Evolutionary conservation across 2,797 vertebrate genomes (phyloP), one percentile per base, ranked within the genome.

Genomic region (Sphenodon punctatus): DNA sequence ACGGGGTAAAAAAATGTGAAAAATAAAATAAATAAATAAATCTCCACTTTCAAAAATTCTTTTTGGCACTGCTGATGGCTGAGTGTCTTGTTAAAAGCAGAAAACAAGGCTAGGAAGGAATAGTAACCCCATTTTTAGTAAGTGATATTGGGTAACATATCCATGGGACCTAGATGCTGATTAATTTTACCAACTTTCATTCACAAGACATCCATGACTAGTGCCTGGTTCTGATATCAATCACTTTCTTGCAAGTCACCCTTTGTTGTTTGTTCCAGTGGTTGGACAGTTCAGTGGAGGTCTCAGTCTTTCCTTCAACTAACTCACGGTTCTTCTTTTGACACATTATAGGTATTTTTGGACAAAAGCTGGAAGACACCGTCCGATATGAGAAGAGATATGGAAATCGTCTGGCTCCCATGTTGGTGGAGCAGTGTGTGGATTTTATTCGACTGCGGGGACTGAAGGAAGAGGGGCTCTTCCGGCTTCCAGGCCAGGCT

Each of bases 401-500:
- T 39, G 98, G 98, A 88, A 97, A 96, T 93, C 98, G 97, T 82
- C 91, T 97, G 89, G 98, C 98, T 3, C 99, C 99, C 0, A 97
- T 98, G 97, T 88, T 99, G 95, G 98, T 99, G 82, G 98, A 99
- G 75, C 98, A 99, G 91, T 99, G 99, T 1, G 99, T 97, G 92
- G 98, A 98, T 88, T 99, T 99, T 88, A 99, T 99, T 88, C 97
- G 98, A 4, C 96, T 96, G 88, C 92, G 97, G 93, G 99, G 99
- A 38, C 96, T 99, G 58, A 96, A 93, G 75, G 98, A 99, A 65
- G 98, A 99, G 90, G 99, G 99, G 3, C 97, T 99, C 1, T 99
- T 99, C 88, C 95, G 97, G 34, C 94, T 99, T 56, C 98, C 99
- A 0, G 99, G 99, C 32, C 98, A 99, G 91, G 98, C 99, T 23